Evolutionary conservation across 2,888 invertebrate genomes (phyloP), one percentile per base, ranked within the genome.

Genomic region (Norana najaformis): DNA sequence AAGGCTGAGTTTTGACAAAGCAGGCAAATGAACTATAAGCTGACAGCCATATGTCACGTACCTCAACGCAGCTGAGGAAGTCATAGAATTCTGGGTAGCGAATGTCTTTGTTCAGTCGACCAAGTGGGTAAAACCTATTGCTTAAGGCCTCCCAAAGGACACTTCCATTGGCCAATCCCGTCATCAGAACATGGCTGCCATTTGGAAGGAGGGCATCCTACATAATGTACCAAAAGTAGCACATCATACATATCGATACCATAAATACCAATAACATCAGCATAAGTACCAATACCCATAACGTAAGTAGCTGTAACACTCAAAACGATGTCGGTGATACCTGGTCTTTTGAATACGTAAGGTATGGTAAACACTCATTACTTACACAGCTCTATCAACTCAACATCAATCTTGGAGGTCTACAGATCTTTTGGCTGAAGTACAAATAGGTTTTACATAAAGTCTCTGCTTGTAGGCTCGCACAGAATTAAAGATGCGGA

Each of bases 51-150:
- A 30, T 11, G 11, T 16, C 20, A 20, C 94, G 94, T 91, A 95
- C 95, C 93, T 95, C 93, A 93, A 96, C 94, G 91, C 96, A 96
- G 90, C 94, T 95, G 90, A 95, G 95, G 94, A 95, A 96, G 35
- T 94, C 93, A 92, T 95, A 96, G 90, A 95, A 92, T 90, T 95
- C 93, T 82, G 94, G 93, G 91, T 95, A 96, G n/a, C 93, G 94
- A 90, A 96, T 94, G 92, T 95, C 95, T 88, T 94, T 93, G 89
- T 95, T 94, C 35, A 95, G 91, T 88, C 93, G 93, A 90, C 95
- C 95, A 85, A 95, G 92, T 0, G 96, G 96, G 93, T 96, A 95
- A 14, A 95, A 91, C 89, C 95, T 92, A 53, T 95, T 93, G 8
- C 94, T 93, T 93, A 96, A 94, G 30, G 94, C 93, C 41, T 95